phyloP scores from a whole-genome alignment of 1,140 invertebrate species.

The Drosophila varians region DNA sequence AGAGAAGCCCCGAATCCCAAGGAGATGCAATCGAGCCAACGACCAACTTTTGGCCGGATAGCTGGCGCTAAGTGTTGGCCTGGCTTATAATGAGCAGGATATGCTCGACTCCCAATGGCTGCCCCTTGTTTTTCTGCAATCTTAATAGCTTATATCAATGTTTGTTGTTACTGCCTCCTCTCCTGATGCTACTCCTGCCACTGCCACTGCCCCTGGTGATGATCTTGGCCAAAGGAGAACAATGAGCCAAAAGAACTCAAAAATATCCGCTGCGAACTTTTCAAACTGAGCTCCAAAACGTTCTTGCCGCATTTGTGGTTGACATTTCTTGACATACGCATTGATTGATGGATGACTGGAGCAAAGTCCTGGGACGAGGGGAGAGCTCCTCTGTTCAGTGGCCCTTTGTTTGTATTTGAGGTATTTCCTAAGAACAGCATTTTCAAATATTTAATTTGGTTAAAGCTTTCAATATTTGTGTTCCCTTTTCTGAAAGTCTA shows the following conservation, averaged over 20 bases:
- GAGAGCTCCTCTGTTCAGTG: neutral
- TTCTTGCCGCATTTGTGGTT: conserved; percentile 54
- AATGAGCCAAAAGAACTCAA: conserved; percentile 25
- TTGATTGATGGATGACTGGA: conserved; percentile 65
- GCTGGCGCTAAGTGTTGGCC: conserved; percentile 75
- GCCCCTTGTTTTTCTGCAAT: conserved; percentile 37
- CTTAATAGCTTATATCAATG: conserved; percentile 56
- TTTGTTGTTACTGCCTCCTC: conserved; percentile 3
- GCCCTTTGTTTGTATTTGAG: conserved; percentile 4
- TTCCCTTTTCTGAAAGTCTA: neutral
- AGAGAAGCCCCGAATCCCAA: conserved; percentile 26
- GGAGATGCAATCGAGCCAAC: conserved; percentile 71
- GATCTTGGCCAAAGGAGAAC: conserved; percentile 29
- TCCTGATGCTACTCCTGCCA: neutral
- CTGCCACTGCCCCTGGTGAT: conserved; percentile 3
- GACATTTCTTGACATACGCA: conserved; percentile 66
- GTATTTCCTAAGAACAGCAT: neutral
- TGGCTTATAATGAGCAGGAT: conserved; percentile 69
- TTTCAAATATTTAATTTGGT: neutral
- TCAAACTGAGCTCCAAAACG: conserved; percentile 27
- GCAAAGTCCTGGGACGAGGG: neutral
- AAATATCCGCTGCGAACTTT: conserved; percentile 46
- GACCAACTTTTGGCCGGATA: conserved; percentile 33
- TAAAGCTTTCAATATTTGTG: neutral
- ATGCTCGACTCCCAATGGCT: conserved; percentile 37